Percentiles rank a stretch among this genome's conserved stretches.
Evolutionary conservation across 92 coral and sea anemone genomes (phyloP).

Genomic region (Siderastrea siderea): DNA sequence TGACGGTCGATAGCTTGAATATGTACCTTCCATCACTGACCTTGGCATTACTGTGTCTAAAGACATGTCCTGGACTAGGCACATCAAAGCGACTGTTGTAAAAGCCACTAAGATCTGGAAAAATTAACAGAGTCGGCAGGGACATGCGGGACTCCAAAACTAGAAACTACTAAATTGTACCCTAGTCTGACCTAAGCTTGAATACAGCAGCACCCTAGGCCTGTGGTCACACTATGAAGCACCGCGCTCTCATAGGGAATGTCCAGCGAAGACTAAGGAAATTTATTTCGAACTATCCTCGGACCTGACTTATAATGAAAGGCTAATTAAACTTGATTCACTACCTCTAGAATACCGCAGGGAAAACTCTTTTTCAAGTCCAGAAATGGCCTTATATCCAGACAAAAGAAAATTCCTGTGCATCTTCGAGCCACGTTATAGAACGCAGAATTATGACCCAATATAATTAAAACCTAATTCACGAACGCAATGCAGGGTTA

Average conservation of each 20-base stretch:
- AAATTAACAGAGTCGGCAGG: constrained; percentile 44
- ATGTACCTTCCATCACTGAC: not conserved
- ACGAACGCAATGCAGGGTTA: constrained; percentile 47
- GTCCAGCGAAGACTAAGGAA: constrained; percentile 43
- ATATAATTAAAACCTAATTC: constrained; percentile 45
- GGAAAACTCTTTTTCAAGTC: constrained; percentile 15
- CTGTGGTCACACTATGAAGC: no score
- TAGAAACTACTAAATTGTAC: constrained; percentile 48
- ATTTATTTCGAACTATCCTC: constrained; percentile 27
- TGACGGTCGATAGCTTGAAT: not conserved
- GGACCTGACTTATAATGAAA: constrained; percentile 15
- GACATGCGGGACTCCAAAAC: constrained; percentile 17
- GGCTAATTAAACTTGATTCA: not conserved
- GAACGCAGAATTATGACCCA: constrained; percentile 29
- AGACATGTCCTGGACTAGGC: constrained; percentile 39
- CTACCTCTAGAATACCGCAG: not conserved
- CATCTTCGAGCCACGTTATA: constrained; percentile 27
- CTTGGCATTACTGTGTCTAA: not conserved
- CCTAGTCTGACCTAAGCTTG: not conserved
- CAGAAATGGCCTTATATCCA: constrained; percentile 41
- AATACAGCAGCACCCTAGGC: not conserved
- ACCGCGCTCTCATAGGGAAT: constrained; percentile 38
- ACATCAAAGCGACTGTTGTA: constrained; percentile 30
- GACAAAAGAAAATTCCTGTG: constrained; percentile 20
- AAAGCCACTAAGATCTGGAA: constrained; percentile 20